A percentile compares a stretch with the other conserved stretches of the same genome.
Evolutionary conservation across 2,113 vertebrate genomes (phyloP).

Genomic region (Piprites chloris): DNA sequence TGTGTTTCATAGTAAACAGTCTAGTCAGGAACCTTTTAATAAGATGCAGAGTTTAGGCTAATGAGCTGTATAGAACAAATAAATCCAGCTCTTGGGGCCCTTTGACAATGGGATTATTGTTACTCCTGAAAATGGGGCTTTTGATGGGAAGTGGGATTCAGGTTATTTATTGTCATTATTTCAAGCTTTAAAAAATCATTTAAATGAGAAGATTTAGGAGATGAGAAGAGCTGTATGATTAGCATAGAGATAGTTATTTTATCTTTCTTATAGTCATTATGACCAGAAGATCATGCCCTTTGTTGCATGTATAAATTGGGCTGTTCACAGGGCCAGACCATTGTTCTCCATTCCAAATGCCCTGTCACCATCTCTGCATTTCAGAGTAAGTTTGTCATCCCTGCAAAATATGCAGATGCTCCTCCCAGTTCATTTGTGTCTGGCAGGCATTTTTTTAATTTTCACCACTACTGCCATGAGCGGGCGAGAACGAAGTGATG

Average conservation of each 20-base stretch:
- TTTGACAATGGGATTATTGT: slow-evolving; percentile 64
- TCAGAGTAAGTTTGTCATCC: fast-evolving
- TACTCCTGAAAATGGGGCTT: slow-evolving; percentile 37
- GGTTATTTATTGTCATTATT: slow-evolving; percentile 44
- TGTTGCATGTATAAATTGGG: background rate
- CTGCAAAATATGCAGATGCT: background rate
- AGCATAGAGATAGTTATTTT: background rate
- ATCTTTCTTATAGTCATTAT: background rate
- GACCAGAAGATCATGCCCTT: background rate
- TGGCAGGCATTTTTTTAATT: background rate
- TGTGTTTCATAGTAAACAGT: background rate
- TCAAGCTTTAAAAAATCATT: background rate
- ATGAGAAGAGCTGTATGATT: background rate
- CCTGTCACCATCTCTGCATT: background rate
- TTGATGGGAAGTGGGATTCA: slow-evolving; percentile 15
- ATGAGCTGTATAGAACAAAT: slow-evolving; percentile 56
- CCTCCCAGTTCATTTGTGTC: background rate
- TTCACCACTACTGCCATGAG: background rate
- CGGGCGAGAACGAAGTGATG: background rate
- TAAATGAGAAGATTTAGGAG: background rate
- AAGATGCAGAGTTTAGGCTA: slow-evolving; percentile 65
- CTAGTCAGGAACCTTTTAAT: slow-evolving; percentile 48
- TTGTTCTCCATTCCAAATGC: background rate
- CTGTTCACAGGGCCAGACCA: background rate
- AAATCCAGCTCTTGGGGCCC: slow-evolving; percentile 50